phyloP scores from a whole-genome alignment of 2,888 invertebrate species.

The Leptinotarsa peninsularis region DNA sequence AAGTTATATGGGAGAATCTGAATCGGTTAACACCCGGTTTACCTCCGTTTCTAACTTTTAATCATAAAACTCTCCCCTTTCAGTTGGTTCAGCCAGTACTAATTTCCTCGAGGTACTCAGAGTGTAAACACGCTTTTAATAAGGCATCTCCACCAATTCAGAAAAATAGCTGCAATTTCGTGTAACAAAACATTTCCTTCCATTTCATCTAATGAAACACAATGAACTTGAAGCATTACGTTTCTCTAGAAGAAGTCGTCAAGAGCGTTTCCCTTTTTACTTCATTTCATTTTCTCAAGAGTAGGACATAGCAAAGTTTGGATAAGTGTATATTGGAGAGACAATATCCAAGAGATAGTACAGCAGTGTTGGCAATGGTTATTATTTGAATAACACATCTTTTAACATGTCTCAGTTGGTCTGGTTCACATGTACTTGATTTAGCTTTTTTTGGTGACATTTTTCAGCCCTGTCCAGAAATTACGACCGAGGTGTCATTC shows the following conservation, averaged over 20 bases:
- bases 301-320: background rate
- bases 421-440: too few species aligned
- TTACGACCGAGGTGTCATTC: too few species aligned
- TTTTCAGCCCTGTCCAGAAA: too few species aligned
- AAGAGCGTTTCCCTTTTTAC: background rate
- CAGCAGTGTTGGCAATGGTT: too few species aligned
- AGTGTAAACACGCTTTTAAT: background rate
- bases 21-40: too few species aligned
- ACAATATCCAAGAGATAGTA: background rate
- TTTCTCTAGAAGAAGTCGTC: background rate
- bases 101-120: background rate
- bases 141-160: conserved; percentile 6
- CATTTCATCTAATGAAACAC: conserved; percentile 16
- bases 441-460: too few species aligned
- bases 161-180: background rate
- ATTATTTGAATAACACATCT: too few species aligned
- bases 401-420: too few species aligned
- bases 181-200: conserved; percentile 16
- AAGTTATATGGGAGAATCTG: too few species aligned
- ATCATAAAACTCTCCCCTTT: too few species aligned
- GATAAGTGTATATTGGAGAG: background rate
- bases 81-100: too few species aligned
- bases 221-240: conserved; percentile 14
- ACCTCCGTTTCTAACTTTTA: too few species aligned
- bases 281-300: background rate